Evolutionary conservation across 1,140 invertebrate genomes (phyloP).

Genomic region (Diprion similis): DNA sequence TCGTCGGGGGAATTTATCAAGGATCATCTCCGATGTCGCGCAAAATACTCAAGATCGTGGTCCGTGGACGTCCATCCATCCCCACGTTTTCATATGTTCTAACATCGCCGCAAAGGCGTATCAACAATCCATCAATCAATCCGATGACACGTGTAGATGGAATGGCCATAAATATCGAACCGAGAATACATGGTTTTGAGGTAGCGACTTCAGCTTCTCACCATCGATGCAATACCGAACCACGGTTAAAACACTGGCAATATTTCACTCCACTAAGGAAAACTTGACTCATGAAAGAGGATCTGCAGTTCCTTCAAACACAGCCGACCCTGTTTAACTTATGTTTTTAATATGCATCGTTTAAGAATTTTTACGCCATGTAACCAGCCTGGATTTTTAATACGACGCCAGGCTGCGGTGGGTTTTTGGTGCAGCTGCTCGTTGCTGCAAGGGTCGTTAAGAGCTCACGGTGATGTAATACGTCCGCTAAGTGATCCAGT

Average conservation of each 20-base stretch:
- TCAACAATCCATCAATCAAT: background rate
- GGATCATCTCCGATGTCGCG: background rate
- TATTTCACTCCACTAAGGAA: too few species aligned
- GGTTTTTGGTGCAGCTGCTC: background rate
- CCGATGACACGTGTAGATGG: background rate
- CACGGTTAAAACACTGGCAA: too few species aligned
- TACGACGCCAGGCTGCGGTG: background rate
- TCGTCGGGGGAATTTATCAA: background rate
- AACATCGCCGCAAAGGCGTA: background rate
- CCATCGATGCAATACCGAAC: background rate
- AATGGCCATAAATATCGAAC: background rate
- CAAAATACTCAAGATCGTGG: background rate
- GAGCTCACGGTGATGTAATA: background rate
- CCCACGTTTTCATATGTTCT: background rate
- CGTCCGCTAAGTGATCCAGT: background rate
- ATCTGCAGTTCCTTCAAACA: too few species aligned
- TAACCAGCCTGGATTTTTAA: background rate
- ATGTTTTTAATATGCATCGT: too few species aligned
- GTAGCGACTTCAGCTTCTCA: background rate
- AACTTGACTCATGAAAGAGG: too few species aligned
- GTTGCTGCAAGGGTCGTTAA: conserved; percentile 3
- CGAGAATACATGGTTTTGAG: background rate
- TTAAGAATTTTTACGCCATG: background rate
- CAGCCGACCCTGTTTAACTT: too few species aligned
- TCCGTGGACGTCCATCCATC: background rate